Base-by-base conservation (phyloP, 2,888 invertebrate genomes). In the Melanophora roralis region DNA sequence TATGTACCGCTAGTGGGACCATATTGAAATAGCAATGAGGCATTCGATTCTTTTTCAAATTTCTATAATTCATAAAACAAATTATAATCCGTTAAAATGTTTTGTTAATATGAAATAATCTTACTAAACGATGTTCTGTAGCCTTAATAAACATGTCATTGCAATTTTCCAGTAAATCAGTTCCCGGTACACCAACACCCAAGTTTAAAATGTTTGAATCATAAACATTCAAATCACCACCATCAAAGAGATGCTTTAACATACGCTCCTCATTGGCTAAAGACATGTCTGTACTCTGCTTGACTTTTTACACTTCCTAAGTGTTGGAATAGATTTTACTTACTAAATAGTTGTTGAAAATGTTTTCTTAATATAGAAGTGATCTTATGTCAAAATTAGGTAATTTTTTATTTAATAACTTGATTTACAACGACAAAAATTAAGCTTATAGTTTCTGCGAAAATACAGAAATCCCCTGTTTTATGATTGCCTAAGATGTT, bases 101-200 rank as follows among this genome's bases (percentile, higher is more conserved):
- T 19, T n/a, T 45, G 40, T 57, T 34, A 16, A 16, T 19, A 11
- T 45, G 11, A 3, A 19, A 19, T 19, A 21, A 69, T 78, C n/a
- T n/a, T 82, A 90, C 92, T 91, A 92, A 85, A 83, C 91, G 88
- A 83, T 92, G 91, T 38, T 84, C 82, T 0, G 92, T 91, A 0
- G 92, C 91, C 82, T 86, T 86, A 55, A 86, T 86, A 82, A 92
- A 90, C 64, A 91, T 89, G 9, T 89, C 87, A 19, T 88, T 88
- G 73, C 91, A 91, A 47, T 89, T 84, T 75, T 89, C 85, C 2
- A 92, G 87, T 5, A 92, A 84, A 83, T 92, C 92, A 1, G 91
- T 91, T 0, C 92, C 92, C 1, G 92, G 92, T 8, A 91, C 91
- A 8, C 92, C 92, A 0, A 91, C 91, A 1, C 91, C 91, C 27